These are phyloP conservation scores for Nebria salina DNA, from an alignment of 2,888 invertebrate genomes.

Conservation along the genomic window DNA sequence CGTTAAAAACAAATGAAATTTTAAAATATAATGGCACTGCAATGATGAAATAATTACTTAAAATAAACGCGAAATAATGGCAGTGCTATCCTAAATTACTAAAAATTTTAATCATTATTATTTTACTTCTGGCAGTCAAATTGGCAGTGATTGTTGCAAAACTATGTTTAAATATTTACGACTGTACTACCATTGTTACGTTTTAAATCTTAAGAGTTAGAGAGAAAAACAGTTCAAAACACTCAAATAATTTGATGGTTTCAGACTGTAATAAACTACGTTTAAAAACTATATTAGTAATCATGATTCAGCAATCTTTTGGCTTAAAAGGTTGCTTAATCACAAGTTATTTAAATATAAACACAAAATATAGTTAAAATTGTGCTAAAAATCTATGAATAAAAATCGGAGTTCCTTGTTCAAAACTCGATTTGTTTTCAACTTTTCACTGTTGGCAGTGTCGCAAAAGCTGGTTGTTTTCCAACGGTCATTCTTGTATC, in stretches of 20 bases:
- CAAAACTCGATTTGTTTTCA: conserved; percentile 27
- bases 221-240: conserved; percentile 17
- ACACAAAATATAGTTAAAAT: conserved; percentile 35
- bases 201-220: conserved; percentile 38
- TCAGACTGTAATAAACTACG: conserved; percentile 39
- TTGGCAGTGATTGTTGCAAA: conserved; percentile 53
- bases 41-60: conserved; percentile 38
- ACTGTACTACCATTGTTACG: conserved; percentile 45
- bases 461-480: conserved; percentile 43
- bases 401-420: conserved; percentile 20
- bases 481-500: conserved; percentile 46
- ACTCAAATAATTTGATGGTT: conserved; percentile 15
- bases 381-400: conserved; percentile 44
- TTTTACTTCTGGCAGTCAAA: conserved; percentile 52
- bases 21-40: conserved; percentile 43
- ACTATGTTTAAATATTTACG: conserved; percentile 33
- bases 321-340: not conserved
- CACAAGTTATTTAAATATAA: not conserved
- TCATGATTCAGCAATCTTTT: conserved; percentile 43
- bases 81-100: conserved; percentile 32
- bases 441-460: conserved; percentile 47
- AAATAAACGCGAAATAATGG: conserved; percentile 33
- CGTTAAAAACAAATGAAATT: conserved; percentile 24
- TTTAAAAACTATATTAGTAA: conserved; percentile 40
- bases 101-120: conserved; percentile 50